Conservation (phyloP, 2,888 invertebrate species). For the Caenorhabditis sp. region DNA sequence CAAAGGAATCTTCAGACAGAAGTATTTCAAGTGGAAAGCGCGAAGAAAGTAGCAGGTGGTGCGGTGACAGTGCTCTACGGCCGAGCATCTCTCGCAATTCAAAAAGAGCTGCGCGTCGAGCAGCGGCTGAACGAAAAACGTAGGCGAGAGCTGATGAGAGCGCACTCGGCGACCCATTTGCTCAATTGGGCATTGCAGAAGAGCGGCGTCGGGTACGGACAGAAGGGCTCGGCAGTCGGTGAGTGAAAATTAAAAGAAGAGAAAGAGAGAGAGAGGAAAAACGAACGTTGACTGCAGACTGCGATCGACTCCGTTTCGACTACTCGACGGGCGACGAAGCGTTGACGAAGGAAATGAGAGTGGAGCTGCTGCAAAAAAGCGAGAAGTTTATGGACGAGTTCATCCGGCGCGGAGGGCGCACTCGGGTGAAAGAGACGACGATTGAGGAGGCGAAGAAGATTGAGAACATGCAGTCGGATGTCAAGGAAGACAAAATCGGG, state of each 20-base stretch:
- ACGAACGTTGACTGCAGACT: constrained; percentile 31
- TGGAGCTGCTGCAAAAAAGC: constrained; percentile 21
- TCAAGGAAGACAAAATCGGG: constrained; percentile 51
- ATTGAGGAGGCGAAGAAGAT: constrained; percentile 33
- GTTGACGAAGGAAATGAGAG: constrained; percentile 23
- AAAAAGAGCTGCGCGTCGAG: constrained; percentile 20
- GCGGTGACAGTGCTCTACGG: constrained; percentile 45
- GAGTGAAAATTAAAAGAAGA: constrained; percentile 7
- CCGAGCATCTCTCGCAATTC: constrained; percentile 17
- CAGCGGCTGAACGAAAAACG: constrained; percentile 42
- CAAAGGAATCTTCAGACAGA: constrained; percentile 28
- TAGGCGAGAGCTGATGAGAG: constrained; percentile 63
- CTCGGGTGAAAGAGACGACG: constrained; percentile 7
- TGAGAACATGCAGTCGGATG: constrained; percentile 47
- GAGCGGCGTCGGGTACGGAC: constrained; percentile 50
- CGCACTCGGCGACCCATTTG: constrained; percentile 69
- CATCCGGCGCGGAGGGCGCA: constrained; percentile 26
- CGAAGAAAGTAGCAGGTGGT: constrained; percentile 33
- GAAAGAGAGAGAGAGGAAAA: background rate
- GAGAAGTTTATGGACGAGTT: constrained; percentile 29
- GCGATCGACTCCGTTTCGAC: constrained; percentile 53
- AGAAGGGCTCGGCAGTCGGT: constrained; percentile 66
- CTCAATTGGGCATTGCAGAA: constrained; percentile 64
- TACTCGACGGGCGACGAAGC: constrained; percentile 22
- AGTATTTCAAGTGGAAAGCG: constrained; percentile 49